Percentiles rank a stretch among this genome's conserved stretches.
These are phyloP conservation scores for Drosophila tsacasi DNA, from an alignment of 1,140 invertebrate genomes.

Conservation along the genomic window DNA sequence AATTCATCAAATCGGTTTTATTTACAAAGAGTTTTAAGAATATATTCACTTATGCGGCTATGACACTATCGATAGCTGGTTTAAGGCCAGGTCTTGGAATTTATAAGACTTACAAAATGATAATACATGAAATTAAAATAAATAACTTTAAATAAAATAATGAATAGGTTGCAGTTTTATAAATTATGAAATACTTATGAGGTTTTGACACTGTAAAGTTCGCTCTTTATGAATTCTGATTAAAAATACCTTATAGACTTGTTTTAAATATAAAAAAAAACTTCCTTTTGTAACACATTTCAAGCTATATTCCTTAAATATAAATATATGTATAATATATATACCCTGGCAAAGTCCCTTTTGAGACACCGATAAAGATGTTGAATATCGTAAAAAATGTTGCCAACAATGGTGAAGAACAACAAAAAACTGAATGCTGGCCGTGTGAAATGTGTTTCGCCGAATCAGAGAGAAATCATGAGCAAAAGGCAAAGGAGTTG, in stretches of 20 bases:
- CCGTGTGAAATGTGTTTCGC: conserved; percentile 30
- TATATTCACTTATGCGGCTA: neutral
- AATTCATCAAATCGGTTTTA: neutral
- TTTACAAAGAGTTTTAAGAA: neutral
- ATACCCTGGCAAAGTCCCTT: neutral
- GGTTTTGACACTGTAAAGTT: no score
- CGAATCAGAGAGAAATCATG: conserved; percentile 66
- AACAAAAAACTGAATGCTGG: neutral
- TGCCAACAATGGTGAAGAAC: conserved; percentile 5
- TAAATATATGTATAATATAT: neutral
- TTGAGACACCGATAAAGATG: conserved; percentile 18
- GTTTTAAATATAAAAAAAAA: no score
- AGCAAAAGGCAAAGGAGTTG: conserved; percentile 37
- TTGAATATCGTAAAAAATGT: conserved; percentile 17
- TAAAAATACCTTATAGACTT: no score
- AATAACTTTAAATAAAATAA: neutral
- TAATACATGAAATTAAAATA: neutral
- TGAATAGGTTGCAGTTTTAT: neutral
- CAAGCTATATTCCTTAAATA: neutral
- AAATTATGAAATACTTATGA: neutral
- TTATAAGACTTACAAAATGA: neutral
- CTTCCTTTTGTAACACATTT: neutral
- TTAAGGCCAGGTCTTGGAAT: neutral
- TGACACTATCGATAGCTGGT: neutral
- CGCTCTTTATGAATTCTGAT: no score